Evolutionary conservation across 2,797 vertebrate genomes (phyloP), one percentile per base, ranked within the genome.

Genomic region (Paedocypris micromegethes): DNA sequence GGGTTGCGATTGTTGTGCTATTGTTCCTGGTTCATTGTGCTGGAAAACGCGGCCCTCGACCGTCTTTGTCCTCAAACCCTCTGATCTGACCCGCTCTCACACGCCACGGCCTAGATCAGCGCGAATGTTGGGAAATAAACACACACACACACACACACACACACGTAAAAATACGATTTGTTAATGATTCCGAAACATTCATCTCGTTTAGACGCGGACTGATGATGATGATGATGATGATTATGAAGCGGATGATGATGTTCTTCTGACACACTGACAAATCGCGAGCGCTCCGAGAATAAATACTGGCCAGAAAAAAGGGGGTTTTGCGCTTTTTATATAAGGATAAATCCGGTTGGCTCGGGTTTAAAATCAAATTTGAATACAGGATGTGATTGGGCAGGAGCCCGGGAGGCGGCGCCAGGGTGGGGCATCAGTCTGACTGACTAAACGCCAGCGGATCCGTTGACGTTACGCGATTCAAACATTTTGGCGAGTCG

Each of bases 11-110:
- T 85, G 78, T 74, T 74, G 72, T 63, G 42, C 84, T 77, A 87
- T 90, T 90, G 88, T 91, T 82, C 86, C 40, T 23, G 63, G 45
- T 82, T 81, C 79, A 89, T 90, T 90, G 88, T 90, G 81, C 76
- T 76, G 57, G 52, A 73, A 86, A 86, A 87, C 85, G 89, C 82
- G 72, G 85, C 75, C 79, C 78, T 76, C 72, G 84, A 84, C 88
- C 88, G 87, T 90, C 80, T 87, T 78, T 80, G 64, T 75, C 74
- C 46, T n/a, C 75, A 88, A 77, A 77, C 77, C 75, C 81, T 23
- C 23, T 23, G 23, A 23, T 23, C 23, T 23, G 23, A 23, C 23
- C 23, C 23, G 23, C 23, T 23, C 23, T 23, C 23, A 23, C 83
- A 77, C 84, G 82, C 79, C 84, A 78, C 78, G 55, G 69, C 77